A percentile compares a stretch with the other conserved stretches of the same genome.
Evolutionary conservation across 2,113 vertebrate genomes (phyloP).

Genomic region (Pelusios castaneus): DNA sequence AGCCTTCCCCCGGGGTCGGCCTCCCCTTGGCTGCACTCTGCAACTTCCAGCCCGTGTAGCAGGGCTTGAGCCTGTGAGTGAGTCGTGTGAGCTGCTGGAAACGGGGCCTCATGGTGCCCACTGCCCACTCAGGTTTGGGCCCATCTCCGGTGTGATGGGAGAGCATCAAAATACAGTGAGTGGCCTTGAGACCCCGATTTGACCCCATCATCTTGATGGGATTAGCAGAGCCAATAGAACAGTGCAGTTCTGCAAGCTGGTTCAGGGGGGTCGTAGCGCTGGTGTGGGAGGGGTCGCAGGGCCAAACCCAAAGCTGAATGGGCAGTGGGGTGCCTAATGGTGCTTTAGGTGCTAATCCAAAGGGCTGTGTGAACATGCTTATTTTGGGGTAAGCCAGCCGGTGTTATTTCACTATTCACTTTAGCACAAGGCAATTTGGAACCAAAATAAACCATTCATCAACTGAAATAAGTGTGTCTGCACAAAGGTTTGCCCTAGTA

Average conservation of each 20-base stretch:
- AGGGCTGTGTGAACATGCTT: neutral
- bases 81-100: neutral
- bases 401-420: neutral
- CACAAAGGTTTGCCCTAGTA: neutral
- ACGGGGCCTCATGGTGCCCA: too few relatives aligned
- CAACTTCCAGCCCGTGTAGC: neutral
- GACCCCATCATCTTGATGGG: neutral
- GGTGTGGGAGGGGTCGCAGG: neutral
- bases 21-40: too few relatives aligned
- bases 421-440: neutral
- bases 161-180: neutral
- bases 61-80: neutral
- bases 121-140: too few relatives aligned
- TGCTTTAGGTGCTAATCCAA: too few relatives aligned
- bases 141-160: too few relatives aligned
- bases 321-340: too few relatives aligned
- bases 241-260: neutral
- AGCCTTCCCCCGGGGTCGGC: too few relatives aligned
- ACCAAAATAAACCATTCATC: neutral
- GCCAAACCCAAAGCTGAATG: neutral
- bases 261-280: neutral
- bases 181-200: neutral
- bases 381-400: neutral
- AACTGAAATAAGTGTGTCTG: neutral
- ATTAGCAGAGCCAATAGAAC: neutral